Percentiles rank a stretch among this genome's conserved stretches.
phyloP scores from a whole-genome alignment of 2,113 vertebrate genomes.

The Coturnix japonica region DNA sequence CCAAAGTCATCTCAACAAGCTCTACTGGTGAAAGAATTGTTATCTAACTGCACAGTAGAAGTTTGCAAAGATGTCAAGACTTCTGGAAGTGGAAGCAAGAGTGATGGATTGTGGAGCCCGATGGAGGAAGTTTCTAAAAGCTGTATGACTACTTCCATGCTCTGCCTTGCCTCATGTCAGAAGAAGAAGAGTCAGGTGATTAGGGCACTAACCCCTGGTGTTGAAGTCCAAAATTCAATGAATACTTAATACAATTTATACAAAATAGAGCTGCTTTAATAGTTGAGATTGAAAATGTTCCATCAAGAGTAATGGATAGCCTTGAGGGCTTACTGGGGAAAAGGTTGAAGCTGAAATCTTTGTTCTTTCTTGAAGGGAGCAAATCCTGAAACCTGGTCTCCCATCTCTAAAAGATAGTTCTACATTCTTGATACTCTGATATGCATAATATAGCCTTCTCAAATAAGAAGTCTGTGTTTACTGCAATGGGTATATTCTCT shows the following conservation, averaged over 20 bases:
- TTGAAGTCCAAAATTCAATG: slow-evolving; percentile 64
- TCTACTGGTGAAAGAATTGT: background rate
- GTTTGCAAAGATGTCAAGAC: background rate
- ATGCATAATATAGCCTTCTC: background rate
- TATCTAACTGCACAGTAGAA: background rate
- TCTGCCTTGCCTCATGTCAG: background rate
- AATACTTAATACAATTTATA: slow-evolving; percentile 68
- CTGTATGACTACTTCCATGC: background rate
- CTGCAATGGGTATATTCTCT: background rate
- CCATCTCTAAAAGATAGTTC: background rate
- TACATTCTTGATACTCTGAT: background rate
- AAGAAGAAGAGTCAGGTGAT: slow-evolving; percentile 56
- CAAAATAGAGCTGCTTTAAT: slow-evolving; percentile 62
- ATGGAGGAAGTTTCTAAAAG: background rate
- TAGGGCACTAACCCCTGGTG: slow-evolving; percentile 53
- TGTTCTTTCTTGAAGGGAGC: background rate
- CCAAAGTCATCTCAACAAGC: background rate
- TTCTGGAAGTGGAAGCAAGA: background rate
- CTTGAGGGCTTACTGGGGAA: slow-evolving; percentile 63
- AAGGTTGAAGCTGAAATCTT: slow-evolving; percentile 31
- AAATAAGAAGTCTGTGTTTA: background rate
- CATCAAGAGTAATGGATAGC: slow-evolving; percentile 71
- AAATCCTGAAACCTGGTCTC: background rate
- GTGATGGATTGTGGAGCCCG: background rate
- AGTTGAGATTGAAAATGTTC: slow-evolving; percentile 67